Percentiles rank a stretch among this genome's conserved stretches.
Conservation (phyloP, 2,888 invertebrate genomes). For the Hydraecia micacea region DNA sequence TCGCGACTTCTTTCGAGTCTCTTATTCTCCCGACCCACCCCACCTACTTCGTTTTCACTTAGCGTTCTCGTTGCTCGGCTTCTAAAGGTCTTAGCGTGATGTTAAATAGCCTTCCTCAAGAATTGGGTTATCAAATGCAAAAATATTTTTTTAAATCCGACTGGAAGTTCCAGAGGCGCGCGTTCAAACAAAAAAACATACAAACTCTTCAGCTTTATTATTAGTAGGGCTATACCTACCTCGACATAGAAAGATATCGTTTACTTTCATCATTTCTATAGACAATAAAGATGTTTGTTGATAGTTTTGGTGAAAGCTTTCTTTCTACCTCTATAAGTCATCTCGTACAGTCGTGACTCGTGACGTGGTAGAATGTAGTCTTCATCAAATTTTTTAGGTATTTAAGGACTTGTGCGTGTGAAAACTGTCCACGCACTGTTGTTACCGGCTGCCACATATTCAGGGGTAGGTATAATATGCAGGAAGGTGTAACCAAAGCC, state of each 20-base stretch:
- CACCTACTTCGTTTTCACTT: too few relatives aligned
- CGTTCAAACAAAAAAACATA: too few relatives aligned
- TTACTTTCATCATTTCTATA: not conserved
- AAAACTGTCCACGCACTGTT: not conserved
- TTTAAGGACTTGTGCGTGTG: not conserved
- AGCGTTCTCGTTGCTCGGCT: too few relatives aligned
- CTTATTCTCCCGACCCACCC: too few relatives aligned
- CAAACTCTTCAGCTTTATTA: too few relatives aligned
- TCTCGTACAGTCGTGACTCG: not conserved
- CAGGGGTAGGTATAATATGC: not conserved
- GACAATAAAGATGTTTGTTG: not conserved
- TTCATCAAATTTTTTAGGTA: not conserved
- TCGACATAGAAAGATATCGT: not conserved
- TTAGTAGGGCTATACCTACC: too few relatives aligned
- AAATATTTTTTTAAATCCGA: too few relatives aligned
- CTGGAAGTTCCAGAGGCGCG: too few relatives aligned
- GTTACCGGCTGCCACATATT: not conserved
- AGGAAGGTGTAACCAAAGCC: not conserved
- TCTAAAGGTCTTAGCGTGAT: too few relatives aligned
- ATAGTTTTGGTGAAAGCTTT: not conserved
- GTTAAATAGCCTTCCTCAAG: too few relatives aligned
- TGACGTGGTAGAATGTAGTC: not conserved
- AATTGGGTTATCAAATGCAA: too few relatives aligned
- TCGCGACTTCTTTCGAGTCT: too few relatives aligned
- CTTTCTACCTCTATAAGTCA: not conserved